Evolutionary conservation across 2,888 invertebrate genomes (phyloP), one percentile per base, ranked within the genome.

Genomic region (Coleophora flavipennella): DNA sequence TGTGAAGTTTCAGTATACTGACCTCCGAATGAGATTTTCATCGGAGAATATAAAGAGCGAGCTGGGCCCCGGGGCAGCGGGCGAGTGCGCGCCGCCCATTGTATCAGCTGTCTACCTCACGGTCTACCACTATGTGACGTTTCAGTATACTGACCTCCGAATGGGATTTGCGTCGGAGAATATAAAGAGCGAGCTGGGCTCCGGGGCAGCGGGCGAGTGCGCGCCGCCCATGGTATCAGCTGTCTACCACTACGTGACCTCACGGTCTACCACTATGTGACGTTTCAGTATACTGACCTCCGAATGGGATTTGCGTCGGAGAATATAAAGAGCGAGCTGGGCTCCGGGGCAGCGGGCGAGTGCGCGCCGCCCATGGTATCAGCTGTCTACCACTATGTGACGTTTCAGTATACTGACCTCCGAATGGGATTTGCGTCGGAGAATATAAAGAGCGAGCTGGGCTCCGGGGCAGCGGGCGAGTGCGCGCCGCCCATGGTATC

Each of bases 91-190:
- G n/a, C n/a, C n/a, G n/a, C n/a, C n/a, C n/a, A n/a, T n/a, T n/a
- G n/a, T n/a, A n/a, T n/a, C n/a, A n/a, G n/a, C n/a, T n/a, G n/a
- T n/a, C n/a, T n/a, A n/a, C n/a, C n/a, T n/a, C n/a, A n/a, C n/a
- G n/a, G n/a, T n/a, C n/a, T n/a, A n/a, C n/a, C n/a, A n/a, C n/a
- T n/a, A n/a, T n/a, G n/a, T n/a, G n/a, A n/a, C n/a, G n/a, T n/a
- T n/a, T n/a, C n/a, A n/a, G n/a, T n/a, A 9, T 14, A 50, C 62
- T 52, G 39, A 88, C 86, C 87, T 95, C 87, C 99, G 92, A 86
- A 99, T 93, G 88, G 92, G 92, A 88, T 98, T 98, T 88, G 96
- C 95, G 89, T 98, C 96, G 86, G 95, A 94, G 87, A 99, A 93
- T 89, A 99, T 92, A 90, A 98, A 99, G 85, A 99, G 92, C 87